Percentiles rank a stretch among this genome's conserved stretches.
Evolutionary conservation across 2,888 invertebrate genomes (phyloP).

Genomic region (Hemithea aestivaria): DNA sequence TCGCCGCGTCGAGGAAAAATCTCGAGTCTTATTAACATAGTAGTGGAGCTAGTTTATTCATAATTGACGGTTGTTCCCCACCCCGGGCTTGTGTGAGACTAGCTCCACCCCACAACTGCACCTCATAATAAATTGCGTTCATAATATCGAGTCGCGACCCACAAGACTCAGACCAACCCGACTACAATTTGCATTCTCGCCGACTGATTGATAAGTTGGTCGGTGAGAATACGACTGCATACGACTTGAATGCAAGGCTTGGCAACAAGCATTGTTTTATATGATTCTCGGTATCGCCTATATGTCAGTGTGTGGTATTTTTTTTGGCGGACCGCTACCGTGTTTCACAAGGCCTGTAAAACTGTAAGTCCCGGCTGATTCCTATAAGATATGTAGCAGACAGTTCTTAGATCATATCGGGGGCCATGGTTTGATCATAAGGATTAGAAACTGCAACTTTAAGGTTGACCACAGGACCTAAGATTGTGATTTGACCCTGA

Average conservation of each 20-base stretch:
- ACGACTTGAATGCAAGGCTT: background rate
- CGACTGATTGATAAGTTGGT: conserved; percentile 71
- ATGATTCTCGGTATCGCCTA: too few species aligned
- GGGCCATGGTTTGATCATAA: too few species aligned
- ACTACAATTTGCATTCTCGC: conserved; percentile 72
- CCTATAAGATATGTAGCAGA: too few species aligned
- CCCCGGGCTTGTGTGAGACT: conserved; percentile 47
- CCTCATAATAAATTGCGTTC: conserved; percentile 61
- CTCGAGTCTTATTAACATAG: conserved; percentile 72
- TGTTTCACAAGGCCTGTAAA: too few species aligned
- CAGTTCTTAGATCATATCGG: too few species aligned
- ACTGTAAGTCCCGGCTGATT: too few species aligned
- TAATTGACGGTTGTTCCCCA: conserved; percentile 69
- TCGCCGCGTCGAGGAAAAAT: conserved; percentile 69
- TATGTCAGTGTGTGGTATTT: too few species aligned
- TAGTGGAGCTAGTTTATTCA: conserved; percentile 74
- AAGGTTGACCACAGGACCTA: too few species aligned
- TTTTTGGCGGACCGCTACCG: too few species aligned
- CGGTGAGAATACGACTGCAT: conserved; percentile 42
- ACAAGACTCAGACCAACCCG: conserved; percentile 36
- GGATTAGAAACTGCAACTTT: too few species aligned
- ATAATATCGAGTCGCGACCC: conserved; percentile 61
- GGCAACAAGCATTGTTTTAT: too few species aligned
- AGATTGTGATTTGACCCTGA: too few species aligned
- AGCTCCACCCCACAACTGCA: conserved; percentile 46